Base-by-base conservation (phyloP, 2,797 vertebrate genomes). In the Melopsittacus undulatus region DNA sequence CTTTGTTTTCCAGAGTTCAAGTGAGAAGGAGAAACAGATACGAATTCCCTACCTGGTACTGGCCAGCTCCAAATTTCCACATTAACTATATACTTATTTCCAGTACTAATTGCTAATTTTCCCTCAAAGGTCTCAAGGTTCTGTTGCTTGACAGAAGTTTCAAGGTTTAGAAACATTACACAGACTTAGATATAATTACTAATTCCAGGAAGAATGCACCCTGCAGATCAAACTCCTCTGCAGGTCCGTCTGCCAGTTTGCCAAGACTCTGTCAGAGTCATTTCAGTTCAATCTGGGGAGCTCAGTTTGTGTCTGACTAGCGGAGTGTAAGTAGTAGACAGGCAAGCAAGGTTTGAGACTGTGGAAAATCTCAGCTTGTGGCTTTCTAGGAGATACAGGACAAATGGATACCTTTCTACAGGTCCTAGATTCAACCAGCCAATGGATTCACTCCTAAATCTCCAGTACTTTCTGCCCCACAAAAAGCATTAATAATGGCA, bases 351-450 rank as follows among this genome's bases (percentile, higher is more conserved):
- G 13, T 42, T 62, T 45, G 7, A 14, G 27, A 52, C 7, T 21
- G 16, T 19, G 23, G 24, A 62, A 68, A 62, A 22, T 30, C 27
- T 14, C 11, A 26, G 10, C 5, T 67, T 45, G 22, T 20, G 32
- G 48, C 23, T 59, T 87, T 17, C 27, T 11, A 3, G 24, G 61
- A 64, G 27, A 40, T 10, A 32, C 5, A 64, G 32, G 5, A 9
- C 18, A 82, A 84, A 91, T 4, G 3, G 19, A 51, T 13, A 1
- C 27, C 13, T 27, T 6, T 18, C 13, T 59, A 9, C 10, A 70
- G n/a, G 51, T n/a, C 0, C 0, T 51, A 24, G 5, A 5, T 24
- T 30, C 21, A 49, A 64, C 5, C 49, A 80, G 19, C 9, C 63
- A 30, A 9, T 20, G 18, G 59, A 68, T 64, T 79, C 30, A n/a